These are phyloP conservation scores for Taxidea taxus DNA, from an alignment of 2,113 vertebrate species.

Conservation along the genomic window DNA sequence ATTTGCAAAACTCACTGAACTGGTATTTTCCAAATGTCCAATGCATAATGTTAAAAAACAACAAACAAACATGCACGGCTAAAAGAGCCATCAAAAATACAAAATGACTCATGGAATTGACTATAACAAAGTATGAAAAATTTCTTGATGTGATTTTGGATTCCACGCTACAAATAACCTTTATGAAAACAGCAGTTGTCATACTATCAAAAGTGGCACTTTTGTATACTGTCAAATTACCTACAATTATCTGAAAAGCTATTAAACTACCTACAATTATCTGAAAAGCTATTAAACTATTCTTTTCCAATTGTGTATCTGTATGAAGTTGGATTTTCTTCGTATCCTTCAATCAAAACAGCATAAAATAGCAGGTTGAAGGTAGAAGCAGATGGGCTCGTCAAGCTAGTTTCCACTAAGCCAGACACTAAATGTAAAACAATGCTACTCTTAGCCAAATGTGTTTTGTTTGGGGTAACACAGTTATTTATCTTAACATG, in stretches of 20 bases:
- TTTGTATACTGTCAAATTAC: neutral
- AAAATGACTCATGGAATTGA: neutral
- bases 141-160: neutral
- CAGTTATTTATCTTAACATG: neutral
- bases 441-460: neutral
- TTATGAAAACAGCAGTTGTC: neutral
- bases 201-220: neutral
- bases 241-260: neutral
- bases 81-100: neutral
- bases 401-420: neutral
- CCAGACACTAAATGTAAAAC: neutral
- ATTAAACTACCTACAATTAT: neutral
- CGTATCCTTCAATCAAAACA: neutral
- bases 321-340: neutral
- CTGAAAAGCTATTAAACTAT: neutral
- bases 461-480: conserved; percentile 3
- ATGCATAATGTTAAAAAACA: neutral
- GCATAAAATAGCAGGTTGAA: neutral
- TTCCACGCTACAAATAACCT: neutral
- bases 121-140: neutral
- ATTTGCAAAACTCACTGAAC: neutral
- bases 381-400: neutral
- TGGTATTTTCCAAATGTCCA: neutral
- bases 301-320: neutral
- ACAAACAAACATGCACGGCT: neutral